Evolutionary conservation across 2,888 invertebrate species (phyloP), one percentile per base, ranked within the genome.

Genomic region (Hydraecia micacea): DNA sequence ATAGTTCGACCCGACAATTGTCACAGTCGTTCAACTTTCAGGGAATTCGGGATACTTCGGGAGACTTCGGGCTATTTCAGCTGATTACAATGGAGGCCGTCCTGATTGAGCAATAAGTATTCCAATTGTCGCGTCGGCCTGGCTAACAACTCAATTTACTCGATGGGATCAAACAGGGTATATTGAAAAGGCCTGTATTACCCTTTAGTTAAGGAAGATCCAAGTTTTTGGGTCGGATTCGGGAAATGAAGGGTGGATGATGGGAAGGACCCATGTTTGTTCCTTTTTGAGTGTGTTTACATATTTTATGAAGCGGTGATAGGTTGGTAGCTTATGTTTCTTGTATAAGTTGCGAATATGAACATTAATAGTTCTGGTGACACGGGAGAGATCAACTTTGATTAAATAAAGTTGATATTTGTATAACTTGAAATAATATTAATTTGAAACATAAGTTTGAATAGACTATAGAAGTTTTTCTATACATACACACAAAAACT

Each of bases 141-240:
- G 74, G 80, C 83, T 88, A 88, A 90, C 83, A 90, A 90, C 89
- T 88, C 88, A 88, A 92, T 91, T 91, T 88, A 86, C 84, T 81
- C 88, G 80, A 83, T 84, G 81, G 85, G 81, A 73, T 84, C 80
- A 69, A 83, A 86, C 79, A 85, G 79, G 75, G 86, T 81, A 85
- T 87, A 91, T 91, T 90, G 89, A 90, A 87, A 86, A 89, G 32
- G 86, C 84, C 83, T 87, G 58, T 80, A 87, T 83, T 81, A 87
- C 78, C 76, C 80, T 75, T 84, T 80, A 84, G 84, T 83, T 79
- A 65, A 85, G 85, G 77, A 76, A 72, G 68, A 70, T 70, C 69
- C 66, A 76, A 79, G 77, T 76, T 83, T 87, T 86, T 78, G 81
- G 80, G 81, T 80, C 69, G 70, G 28, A 70, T 84, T 85, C 63